These are phyloP conservation scores for Pterois miles DNA, from an alignment of 2,797 vertebrate genomes.

Conservation along the genomic window DNA sequence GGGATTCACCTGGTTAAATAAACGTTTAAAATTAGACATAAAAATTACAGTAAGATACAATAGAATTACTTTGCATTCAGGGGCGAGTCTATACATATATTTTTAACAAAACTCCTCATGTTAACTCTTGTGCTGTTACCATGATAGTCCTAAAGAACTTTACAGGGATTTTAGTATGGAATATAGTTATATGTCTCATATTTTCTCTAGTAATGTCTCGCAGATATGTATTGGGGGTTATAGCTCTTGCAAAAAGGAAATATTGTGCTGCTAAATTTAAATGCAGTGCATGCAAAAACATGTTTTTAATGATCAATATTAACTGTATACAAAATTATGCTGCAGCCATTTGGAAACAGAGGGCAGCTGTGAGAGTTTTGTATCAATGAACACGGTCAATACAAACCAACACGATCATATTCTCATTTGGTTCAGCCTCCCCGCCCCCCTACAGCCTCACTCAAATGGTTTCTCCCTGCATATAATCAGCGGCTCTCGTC, in stretches of 20 bases:
- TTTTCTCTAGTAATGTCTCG: background rate
- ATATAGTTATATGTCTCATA: background rate
- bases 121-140: background rate
- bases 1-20: too few species aligned
- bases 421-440: slow-evolving; percentile 63
- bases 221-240: background rate
- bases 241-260: background rate
- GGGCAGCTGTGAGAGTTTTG: background rate
- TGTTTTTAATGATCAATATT: background rate
- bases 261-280: background rate
- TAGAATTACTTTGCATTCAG: background rate
- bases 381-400: background rate
- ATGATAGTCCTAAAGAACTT: background rate
- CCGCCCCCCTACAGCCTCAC: slow-evolving; percentile 66
- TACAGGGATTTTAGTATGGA: background rate
- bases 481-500: slow-evolving; percentile 56
- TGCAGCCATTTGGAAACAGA: background rate
- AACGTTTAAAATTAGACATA: background rate
- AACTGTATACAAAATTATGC: background rate
- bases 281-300: background rate
- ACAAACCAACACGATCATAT: rapidly evolving
- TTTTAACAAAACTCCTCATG: background rate
- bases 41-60: background rate
- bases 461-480: slow-evolving; percentile 83
- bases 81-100: background rate